Conservation (phyloP, 2,888 invertebrate genomes). For the Pachydiplax longipennis region DNA sequence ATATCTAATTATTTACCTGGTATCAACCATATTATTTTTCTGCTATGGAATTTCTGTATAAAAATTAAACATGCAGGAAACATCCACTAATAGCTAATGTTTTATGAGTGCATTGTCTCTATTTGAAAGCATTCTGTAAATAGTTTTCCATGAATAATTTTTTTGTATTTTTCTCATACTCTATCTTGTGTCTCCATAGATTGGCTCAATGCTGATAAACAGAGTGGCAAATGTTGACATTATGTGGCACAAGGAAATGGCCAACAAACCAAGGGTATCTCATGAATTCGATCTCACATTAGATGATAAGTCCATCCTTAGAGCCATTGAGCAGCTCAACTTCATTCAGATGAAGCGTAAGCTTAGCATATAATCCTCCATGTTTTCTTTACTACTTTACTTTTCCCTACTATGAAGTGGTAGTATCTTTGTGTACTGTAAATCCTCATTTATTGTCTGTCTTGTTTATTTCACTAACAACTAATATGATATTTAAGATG, state of each 20-base stretch:
- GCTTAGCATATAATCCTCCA: conserved; percentile 57
- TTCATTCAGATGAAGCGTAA: conserved; percentile 98
- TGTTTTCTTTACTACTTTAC: neutral
- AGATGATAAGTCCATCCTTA: conserved; percentile 87
- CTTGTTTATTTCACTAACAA: too few relatives aligned
- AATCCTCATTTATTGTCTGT: too few relatives aligned
- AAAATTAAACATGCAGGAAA: too few relatives aligned
- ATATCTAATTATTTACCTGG: too few relatives aligned
- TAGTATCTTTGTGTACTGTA: too few relatives aligned
- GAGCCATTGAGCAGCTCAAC: conserved; percentile 92
- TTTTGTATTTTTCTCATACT: neutral
- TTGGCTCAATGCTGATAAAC: conserved; percentile 86
- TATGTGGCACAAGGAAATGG: conserved; percentile 85
- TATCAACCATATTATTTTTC: too few relatives aligned
- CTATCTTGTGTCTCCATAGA: conserved; percentile 64
- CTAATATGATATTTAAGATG: too few relatives aligned
- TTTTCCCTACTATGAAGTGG: neutral
- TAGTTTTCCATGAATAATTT: neutral
- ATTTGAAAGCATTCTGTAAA: neutral
- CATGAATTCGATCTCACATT: conserved; percentile 89
- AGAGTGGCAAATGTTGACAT: conserved; percentile 88
- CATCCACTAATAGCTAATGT: too few relatives aligned
- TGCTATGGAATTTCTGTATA: too few relatives aligned
- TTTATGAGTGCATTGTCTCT: too few relatives aligned
- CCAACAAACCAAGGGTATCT: conserved; percentile 76